Evolutionary conservation across 2,888 invertebrate genomes (phyloP).

Genomic region (Aphodius sticticus): DNA sequence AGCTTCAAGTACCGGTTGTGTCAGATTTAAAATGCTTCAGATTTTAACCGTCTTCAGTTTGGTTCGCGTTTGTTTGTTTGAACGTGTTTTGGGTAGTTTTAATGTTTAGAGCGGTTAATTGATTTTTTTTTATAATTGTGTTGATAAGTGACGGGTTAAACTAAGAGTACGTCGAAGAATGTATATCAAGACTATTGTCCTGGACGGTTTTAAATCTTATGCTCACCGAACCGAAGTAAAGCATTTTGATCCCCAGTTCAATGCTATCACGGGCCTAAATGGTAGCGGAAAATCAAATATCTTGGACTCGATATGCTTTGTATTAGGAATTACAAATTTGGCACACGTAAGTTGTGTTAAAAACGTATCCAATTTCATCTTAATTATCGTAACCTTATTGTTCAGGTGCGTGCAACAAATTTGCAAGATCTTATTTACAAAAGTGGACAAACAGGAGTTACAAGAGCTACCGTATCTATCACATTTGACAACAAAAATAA

Average conservation of each 20-base stretch:
- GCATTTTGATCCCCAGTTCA: slow-evolving; percentile 94
- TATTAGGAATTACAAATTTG: slow-evolving; percentile 93
- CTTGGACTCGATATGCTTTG: slow-evolving; percentile 96
- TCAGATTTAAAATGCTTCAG: no score
- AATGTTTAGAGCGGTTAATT: not conserved
- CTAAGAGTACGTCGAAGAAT: slow-evolving; percentile 61
- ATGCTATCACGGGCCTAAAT: slow-evolving; percentile 97
- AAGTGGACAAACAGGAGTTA: slow-evolving; percentile 95
- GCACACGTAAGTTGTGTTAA: slow-evolving; percentile 74
- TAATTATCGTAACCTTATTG: slow-evolving; percentile 31
- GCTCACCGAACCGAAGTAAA: slow-evolving; percentile 90
- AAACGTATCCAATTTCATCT: slow-evolving; percentile 5
- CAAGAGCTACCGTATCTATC: slow-evolving; percentile 94
- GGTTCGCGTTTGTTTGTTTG: no score
- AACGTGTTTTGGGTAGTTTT: no score
- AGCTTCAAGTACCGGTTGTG: no score
- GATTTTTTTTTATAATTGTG: not conserved
- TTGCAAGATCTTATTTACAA: slow-evolving; percentile 98
- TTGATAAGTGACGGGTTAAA: not conserved
- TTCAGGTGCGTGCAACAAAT: slow-evolving; percentile 86
- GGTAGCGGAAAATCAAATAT: slow-evolving; percentile 98
- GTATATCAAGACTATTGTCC: slow-evolving; percentile 89
- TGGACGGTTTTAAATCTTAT: slow-evolving; percentile 99
- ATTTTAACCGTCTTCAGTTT: no score
- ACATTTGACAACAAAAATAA: slow-evolving; percentile 92